These are phyloP conservation scores for Tarsius wallacei DNA, from an alignment of 2,797 vertebrate species.

Conservation along the genomic window DNA sequence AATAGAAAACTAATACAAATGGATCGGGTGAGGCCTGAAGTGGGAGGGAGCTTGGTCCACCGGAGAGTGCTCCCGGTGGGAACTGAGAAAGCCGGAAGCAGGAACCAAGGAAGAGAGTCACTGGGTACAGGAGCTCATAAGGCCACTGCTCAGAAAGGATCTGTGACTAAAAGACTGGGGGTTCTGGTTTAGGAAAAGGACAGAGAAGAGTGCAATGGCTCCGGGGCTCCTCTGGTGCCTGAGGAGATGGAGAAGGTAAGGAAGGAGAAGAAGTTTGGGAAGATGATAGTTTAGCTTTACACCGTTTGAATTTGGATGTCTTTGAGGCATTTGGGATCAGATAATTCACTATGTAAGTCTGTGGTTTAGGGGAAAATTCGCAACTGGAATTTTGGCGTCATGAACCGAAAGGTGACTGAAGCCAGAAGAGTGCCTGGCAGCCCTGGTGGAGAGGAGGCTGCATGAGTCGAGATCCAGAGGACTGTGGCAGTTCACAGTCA, in stretches of 20 bases:
- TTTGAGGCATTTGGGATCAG: not conserved
- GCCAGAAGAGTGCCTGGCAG: not conserved
- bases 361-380: not conserved
- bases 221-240: too few relatives aligned
- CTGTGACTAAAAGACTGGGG: accelerated
- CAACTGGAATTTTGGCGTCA: not conserved
- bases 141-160: not conserved
- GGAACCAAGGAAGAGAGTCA: not conserved
- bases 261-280: not conserved
- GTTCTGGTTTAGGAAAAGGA: not conserved
- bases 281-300: not conserved
- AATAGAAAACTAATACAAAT: accelerated
- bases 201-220: not conserved
- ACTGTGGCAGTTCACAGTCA: not conserved
- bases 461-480: not conserved
- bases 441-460: not conserved
- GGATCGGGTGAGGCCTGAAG: not conserved
- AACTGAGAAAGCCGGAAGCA: accelerated
- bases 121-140: accelerated
- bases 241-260: accelerated
- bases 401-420: not conserved
- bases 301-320: too few relatives aligned
- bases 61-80: not conserved
- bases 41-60: not conserved
- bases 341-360: not conserved